A percentile compares a stretch with the other conserved stretches of the same genome.
phyloP scores from a whole-genome alignment of 2,888 invertebrate species.

The Acrobasis repandana region DNA sequence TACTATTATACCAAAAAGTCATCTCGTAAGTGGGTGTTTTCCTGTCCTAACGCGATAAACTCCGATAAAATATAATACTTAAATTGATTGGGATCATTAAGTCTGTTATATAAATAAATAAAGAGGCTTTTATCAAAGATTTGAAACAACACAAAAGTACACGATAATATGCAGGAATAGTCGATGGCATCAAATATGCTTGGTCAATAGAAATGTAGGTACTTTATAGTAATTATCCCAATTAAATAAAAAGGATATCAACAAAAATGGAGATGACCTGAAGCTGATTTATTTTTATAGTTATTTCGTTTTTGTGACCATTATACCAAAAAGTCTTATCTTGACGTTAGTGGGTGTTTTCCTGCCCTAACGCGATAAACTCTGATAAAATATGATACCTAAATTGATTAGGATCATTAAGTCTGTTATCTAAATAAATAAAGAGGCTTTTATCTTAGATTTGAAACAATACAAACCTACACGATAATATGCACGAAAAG shows the following conservation, averaged over 20 bases:
- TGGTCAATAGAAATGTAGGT: no score
- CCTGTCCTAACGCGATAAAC: neutral
- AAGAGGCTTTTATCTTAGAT: neutral
- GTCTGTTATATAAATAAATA: neutral
- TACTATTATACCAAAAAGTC: neutral
- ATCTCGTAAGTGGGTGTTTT: neutral
- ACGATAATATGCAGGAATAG: no score
- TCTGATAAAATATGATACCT: neutral
- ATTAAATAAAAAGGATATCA: no score
- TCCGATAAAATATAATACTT: neutral
- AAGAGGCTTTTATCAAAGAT: neutral
- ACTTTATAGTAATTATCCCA: no score
- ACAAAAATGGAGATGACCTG: no score
- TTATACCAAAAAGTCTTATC: neutral
- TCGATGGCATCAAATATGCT: no score
- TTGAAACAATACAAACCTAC: no score
- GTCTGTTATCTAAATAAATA: neutral
- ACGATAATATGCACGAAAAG: no score
- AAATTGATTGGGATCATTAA: neutral
- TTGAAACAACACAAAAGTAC: no score
- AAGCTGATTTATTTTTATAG: no score
- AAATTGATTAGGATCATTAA: neutral
- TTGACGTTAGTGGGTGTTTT: neutral
- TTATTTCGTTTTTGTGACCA: neutral
- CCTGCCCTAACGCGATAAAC: neutral